phyloP scores from a whole-genome alignment of 2,113 vertebrate genomes.

The Tupaia tana region DNA sequence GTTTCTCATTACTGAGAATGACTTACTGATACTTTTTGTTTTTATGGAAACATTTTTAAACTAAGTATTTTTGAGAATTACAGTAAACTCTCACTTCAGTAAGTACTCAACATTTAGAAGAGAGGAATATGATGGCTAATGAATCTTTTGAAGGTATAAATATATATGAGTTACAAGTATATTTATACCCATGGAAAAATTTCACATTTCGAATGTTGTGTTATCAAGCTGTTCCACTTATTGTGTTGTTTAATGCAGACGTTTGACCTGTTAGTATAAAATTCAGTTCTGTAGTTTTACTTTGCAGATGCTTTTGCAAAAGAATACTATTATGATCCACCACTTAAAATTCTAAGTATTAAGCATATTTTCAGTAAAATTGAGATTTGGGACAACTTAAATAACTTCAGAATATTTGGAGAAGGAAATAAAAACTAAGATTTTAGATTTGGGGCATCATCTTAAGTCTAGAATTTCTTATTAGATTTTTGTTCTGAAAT shows the following conservation, averaged over 20 bases:
- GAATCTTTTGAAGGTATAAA: background rate
- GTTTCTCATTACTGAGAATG: background rate
- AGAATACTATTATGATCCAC: background rate
- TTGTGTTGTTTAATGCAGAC: background rate
- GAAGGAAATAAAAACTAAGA: constrained; percentile 4
- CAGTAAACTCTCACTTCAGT: background rate
- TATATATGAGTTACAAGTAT: background rate
- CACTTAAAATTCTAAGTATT: background rate
- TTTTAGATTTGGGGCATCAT: background rate
- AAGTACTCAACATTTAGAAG: background rate
- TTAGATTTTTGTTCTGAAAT: constrained; percentile 50
- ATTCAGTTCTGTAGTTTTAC: background rate
- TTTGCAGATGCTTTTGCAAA: constrained; percentile 39
- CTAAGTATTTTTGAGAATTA: background rate
- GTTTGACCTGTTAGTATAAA: background rate
- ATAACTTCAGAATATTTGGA: background rate
- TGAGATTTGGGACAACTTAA: background rate
- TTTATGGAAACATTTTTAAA: background rate
- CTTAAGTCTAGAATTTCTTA: background rate
- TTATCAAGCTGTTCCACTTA: background rate
- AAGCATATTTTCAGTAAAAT: constrained; percentile 20
- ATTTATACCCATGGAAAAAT: background rate
- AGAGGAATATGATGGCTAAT: background rate
- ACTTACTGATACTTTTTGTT: background rate
- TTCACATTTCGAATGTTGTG: background rate